phyloP scores from a whole-genome alignment of 2,888 invertebrate genomes.

The Amphipoea lucens region DNA sequence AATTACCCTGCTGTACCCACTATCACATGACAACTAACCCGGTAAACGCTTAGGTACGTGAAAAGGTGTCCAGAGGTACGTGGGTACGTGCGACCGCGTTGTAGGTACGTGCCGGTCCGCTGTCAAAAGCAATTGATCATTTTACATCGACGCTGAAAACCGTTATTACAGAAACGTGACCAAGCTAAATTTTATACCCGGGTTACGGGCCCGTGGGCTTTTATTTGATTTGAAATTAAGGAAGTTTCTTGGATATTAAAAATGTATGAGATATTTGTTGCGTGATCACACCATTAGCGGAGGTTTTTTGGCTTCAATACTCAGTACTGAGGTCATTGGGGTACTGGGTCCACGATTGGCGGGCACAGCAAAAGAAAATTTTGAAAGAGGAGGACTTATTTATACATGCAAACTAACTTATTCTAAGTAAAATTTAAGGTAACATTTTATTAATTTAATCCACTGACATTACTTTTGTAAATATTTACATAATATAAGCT shows the following conservation, averaged over 20 bases:
- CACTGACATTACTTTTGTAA: no score
- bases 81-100: slow-evolving; percentile 56
- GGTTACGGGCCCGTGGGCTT: slow-evolving; percentile 51
- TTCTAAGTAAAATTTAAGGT: no score
- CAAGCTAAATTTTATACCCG: slow-evolving; percentile 68
- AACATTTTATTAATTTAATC: no score
- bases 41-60: slow-evolving; percentile 46
- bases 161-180: slow-evolving; percentile 79
- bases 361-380: no score
- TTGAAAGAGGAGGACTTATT: no score
- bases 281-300: not conserved
- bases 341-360: no score
- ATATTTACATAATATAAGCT: no score
- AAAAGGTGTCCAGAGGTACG: slow-evolving; percentile 25
- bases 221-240: slow-evolving; percentile 53
- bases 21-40: slow-evolving; percentile 22
- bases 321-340: no score
- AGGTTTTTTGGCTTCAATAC: not conserved
- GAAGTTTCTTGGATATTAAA: slow-evolving; percentile 23
- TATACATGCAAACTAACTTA: no score
- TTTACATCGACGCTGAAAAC: slow-evolving; percentile 67
- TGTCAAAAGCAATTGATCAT: slow-evolving; percentile 76
- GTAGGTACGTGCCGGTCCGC: slow-evolving; percentile 55
- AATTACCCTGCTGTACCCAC: not conserved
- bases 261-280: slow-evolving; percentile 27